phyloP scores from a whole-genome alignment of 2,888 invertebrate genomes.

The Sturmia bella region DNA sequence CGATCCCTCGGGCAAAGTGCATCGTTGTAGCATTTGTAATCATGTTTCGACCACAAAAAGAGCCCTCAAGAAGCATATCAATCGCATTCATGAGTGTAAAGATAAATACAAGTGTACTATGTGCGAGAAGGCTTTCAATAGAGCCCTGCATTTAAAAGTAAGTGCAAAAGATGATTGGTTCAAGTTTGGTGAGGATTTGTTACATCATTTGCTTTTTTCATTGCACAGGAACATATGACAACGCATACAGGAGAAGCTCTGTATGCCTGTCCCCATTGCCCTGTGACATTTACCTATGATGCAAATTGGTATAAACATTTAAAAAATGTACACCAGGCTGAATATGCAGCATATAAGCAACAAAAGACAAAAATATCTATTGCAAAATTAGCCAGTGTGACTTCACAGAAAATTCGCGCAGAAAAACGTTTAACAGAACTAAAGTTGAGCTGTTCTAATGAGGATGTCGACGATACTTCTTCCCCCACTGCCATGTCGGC shows the following conservation, averaged over 20 bases:
- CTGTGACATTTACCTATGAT: conserved; percentile 79
- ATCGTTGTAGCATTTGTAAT: conserved; percentile 79
- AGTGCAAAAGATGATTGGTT: too few species aligned
- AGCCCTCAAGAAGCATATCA: conserved; percentile 79
- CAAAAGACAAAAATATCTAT: conserved; percentile 77
- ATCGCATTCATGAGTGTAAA: conserved; percentile 79
- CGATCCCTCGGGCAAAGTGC: conserved; percentile 76
- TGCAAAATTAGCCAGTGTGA: conserved; percentile 74
- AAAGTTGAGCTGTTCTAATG: conserved; percentile 6
- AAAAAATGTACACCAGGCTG: conserved; percentile 78
- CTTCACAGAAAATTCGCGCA: conserved; percentile 73
- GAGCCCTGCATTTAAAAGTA: conserved; percentile 79
- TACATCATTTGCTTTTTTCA: not conserved
- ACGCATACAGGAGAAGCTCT: conserved; percentile 79
- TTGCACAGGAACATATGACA: conserved; percentile 78
- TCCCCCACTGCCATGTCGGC: too few species aligned
- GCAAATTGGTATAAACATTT: conserved; percentile 81
- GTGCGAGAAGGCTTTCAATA: conserved; percentile 81
- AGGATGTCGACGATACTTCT: conserved; percentile 1
- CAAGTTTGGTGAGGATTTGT: too few species aligned
- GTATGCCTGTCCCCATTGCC: conserved; percentile 80
- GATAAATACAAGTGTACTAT: conserved; percentile 79
- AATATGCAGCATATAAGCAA: conserved; percentile 78
- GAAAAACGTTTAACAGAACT: conserved; percentile 55
- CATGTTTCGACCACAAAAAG: conserved; percentile 78